Conservation (phyloP, 2,113 vertebrate species). For the Embiotoca jacksoni region DNA sequence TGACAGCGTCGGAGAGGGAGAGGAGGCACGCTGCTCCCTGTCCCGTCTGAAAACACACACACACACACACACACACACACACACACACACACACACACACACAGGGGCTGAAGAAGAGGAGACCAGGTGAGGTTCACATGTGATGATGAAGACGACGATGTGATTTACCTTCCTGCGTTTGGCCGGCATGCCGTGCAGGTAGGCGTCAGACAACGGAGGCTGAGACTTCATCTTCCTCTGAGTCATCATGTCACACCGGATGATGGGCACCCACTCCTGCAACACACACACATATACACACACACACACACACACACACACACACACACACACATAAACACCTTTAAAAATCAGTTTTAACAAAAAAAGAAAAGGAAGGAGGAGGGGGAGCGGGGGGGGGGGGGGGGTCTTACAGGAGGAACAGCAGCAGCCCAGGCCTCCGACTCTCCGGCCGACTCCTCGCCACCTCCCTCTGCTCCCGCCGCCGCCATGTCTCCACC, state of each 20-base stretch:
- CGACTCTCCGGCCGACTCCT: conserved; percentile 81
- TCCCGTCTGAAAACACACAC: conserved; percentile 84
- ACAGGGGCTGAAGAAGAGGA: not conserved
- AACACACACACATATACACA: not conserved
- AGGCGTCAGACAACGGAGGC: conserved; percentile 92
- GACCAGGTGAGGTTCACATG: accelerated
- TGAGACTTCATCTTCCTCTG: conserved; percentile 94
- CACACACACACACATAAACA: too few relatives aligned
- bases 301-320: too few relatives aligned
- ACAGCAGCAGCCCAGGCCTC: conserved; percentile 91
- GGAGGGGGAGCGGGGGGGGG: too few relatives aligned
- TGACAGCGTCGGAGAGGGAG: conserved; percentile 91
- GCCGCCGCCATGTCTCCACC: conserved; percentile 76
- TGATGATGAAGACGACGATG: not conserved
- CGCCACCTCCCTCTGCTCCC: conserved; percentile 79
- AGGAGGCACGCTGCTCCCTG: conserved; percentile 88
- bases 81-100: conserved; percentile 11
- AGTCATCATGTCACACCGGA: conserved; percentile 91
- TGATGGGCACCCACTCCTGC: conserved; percentile 95
- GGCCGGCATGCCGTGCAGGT: conserved; percentile 94
- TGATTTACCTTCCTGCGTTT: conserved; percentile 91
- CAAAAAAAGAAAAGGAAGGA: too few relatives aligned
- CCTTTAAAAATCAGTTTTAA: too few relatives aligned
- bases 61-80: not conserved
- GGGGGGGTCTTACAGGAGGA: conserved; percentile 86